phyloP scores from a whole-genome alignment of 2,888 invertebrate species.

The Formica aserva region DNA sequence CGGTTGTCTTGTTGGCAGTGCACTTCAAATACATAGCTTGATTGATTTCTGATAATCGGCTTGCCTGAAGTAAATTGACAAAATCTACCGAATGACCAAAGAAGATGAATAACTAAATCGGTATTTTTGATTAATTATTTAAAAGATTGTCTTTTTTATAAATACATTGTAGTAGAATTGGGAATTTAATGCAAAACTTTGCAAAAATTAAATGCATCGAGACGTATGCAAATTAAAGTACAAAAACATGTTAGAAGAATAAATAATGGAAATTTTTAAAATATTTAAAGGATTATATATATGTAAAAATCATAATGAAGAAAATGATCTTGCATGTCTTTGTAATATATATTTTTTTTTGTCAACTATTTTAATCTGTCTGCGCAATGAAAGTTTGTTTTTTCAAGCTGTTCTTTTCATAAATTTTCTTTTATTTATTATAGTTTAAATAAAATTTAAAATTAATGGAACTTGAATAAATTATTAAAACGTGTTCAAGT shows the following conservation, averaged over 20 bases:
- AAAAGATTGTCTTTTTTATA: background rate
- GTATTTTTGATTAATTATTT: background rate
- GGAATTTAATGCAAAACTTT: background rate
- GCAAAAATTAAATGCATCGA: background rate
- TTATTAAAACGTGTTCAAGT: background rate
- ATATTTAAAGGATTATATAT: background rate
- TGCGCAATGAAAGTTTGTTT: no score
- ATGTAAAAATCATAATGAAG: background rate
- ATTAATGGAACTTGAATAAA: background rate
- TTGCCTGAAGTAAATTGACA: background rate
- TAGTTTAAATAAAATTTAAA: background rate
- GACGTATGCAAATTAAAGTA: background rate
- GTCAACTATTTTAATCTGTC: background rate
- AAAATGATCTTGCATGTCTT: background rate
- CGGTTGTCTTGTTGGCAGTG: background rate
- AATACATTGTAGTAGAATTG: background rate
- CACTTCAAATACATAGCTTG: background rate
- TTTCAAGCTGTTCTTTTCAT: background rate
- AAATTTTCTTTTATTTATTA: background rate
- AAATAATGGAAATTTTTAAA: background rate
- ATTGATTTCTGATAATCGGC: constrained; percentile 28
- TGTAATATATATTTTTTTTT: background rate
- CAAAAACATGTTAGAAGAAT: background rate
- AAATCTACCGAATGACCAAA: background rate
- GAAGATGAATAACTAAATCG: background rate